Evolutionary conservation across 64 coral and sea anemone species (phyloP).

Genomic region (Stichodactyla helianthus): DNA sequence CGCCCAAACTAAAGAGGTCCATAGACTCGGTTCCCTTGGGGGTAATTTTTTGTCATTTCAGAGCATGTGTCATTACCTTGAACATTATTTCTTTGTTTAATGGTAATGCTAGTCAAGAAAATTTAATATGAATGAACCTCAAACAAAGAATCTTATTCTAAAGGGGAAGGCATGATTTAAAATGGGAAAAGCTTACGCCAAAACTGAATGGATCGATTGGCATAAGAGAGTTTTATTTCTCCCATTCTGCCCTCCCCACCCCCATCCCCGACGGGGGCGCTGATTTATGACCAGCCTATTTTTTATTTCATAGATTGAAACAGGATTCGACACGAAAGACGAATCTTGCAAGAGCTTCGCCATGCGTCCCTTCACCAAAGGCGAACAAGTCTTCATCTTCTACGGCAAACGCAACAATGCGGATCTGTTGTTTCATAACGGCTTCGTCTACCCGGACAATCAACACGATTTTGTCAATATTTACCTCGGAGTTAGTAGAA

Average conservation of each 20-base stretch:
- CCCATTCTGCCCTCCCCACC: neutral
- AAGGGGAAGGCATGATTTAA: too few species aligned
- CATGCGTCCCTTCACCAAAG: conserved; percentile 46
- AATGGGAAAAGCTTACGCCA: too few species aligned
- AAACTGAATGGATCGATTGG: too few species aligned
- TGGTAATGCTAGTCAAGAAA: too few species aligned
- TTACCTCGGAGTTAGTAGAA: conserved; percentile 82
- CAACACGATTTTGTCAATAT: conserved; percentile 60
- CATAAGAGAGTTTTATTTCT: too few species aligned
- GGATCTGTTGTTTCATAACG: conserved; percentile 81
- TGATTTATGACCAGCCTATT: neutral
- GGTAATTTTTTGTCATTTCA: too few species aligned
- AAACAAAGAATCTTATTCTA: too few species aligned
- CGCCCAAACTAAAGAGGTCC: too few species aligned
- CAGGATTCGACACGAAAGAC: conserved; percentile 55
- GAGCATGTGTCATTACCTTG: too few species aligned
- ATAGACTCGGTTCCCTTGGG: too few species aligned
- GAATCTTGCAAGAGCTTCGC: conserved; percentile 63
- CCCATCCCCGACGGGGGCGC: neutral
- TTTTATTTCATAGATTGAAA: conserved; percentile 54
- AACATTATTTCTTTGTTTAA: too few species aligned
- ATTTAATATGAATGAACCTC: too few species aligned
- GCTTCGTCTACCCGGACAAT: conserved; percentile 73
- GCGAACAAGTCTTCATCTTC: conserved; percentile 83
- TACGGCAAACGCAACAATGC: conserved; percentile 82